These are phyloP conservation scores for Phalacrocorax brasilianus DNA, from an alignment of 2,113 vertebrate genomes.

Conservation along the genomic window DNA sequence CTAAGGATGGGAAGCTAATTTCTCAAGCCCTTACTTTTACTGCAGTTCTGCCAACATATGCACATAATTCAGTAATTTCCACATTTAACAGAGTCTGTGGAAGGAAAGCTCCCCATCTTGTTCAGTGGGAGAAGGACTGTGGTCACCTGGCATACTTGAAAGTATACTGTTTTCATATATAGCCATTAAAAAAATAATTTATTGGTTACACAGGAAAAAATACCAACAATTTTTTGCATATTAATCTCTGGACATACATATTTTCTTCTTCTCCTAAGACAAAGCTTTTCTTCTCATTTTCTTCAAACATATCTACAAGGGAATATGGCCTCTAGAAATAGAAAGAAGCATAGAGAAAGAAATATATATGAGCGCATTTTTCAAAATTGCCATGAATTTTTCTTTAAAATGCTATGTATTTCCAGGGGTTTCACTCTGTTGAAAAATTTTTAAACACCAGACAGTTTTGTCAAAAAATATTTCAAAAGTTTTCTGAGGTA, in stretches of 20 bases:
- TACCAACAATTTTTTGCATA: background rate
- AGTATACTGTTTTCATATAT: background rate
- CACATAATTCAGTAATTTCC: background rate
- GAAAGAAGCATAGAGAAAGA: background rate
- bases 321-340: background rate
- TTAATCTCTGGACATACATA: background rate
- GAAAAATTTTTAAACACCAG: background rate
- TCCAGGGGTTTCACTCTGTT: background rate
- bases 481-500: background rate
- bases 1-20: background rate
- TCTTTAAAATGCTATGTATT: background rate
- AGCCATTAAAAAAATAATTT: background rate
- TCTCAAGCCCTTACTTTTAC: background rate
- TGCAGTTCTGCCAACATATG: background rate
- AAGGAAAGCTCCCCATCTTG: background rate
- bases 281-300: background rate
- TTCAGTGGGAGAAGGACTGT: background rate
- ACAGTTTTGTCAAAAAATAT: background rate
- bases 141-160: background rate
- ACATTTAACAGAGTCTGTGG: background rate
- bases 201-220: background rate
- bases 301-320: background rate
- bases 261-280: background rate
- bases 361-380: background rate
- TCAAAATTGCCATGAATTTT: background rate